These are phyloP conservation scores for Rhodophaea formosa DNA, from an alignment of 2,888 invertebrate species.

Conservation along the genomic window DNA sequence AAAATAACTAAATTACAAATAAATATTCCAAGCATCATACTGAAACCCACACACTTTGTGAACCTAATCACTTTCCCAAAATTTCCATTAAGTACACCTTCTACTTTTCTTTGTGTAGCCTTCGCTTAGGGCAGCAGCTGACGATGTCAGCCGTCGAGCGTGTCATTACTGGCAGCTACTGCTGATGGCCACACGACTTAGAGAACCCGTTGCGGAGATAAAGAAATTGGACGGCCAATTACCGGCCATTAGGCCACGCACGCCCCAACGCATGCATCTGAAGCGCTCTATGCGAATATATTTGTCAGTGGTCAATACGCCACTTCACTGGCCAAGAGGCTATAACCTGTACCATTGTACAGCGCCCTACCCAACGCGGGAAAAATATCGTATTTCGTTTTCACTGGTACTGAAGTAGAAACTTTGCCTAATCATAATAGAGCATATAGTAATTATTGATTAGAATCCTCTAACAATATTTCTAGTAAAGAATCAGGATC, in stretches of 20 bases:
- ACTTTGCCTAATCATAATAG: no score
- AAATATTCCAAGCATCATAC: neutral
- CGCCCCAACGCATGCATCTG: conserved; percentile 3
- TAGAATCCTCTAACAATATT: no score
- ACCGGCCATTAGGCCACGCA: conserved; percentile 10
- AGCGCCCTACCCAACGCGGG: no score
- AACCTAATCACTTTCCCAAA: neutral
- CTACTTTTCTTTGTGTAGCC: neutral
- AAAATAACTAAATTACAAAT: no score
- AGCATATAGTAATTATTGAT: no score
- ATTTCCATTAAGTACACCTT: neutral
- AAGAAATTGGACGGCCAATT: conserved; percentile 8
- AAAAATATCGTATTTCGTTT: no score
- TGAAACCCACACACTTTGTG: neutral
- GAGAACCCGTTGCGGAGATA: conserved; percentile 9
- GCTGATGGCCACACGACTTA: conserved; percentile 10
- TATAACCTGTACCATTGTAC: no score
- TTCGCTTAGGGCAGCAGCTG: neutral
- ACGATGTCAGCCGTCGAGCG: neutral
- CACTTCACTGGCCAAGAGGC: no score
- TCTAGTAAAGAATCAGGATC: no score
- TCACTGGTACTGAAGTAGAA: no score
- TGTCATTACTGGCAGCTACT: conserved; percentile 5
- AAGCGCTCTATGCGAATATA: neutral
- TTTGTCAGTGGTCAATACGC: no score